These are phyloP conservation scores for Poeciliopsis turneri DNA, from an alignment of 2,797 vertebrate species.

Conservation along the genomic window DNA sequence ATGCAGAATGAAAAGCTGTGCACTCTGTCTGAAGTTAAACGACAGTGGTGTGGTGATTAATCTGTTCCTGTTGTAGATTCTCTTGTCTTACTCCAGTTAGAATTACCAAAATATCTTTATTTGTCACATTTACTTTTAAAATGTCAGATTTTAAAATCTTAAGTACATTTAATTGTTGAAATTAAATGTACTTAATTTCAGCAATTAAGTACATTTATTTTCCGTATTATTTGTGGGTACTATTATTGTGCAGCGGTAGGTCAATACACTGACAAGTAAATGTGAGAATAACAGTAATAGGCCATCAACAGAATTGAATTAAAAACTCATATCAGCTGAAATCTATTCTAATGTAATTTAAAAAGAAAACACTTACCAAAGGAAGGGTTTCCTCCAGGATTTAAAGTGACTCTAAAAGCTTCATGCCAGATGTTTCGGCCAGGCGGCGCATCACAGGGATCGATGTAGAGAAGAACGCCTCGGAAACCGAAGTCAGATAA, in stretches of 20 bases:
- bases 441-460: constrained; percentile 88
- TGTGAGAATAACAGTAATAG: neutral
- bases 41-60: too few species aligned
- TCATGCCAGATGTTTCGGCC: constrained; percentile 69
- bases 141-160: neutral
- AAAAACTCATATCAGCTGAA: neutral
- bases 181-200: neutral
- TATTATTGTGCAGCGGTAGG: neutral
- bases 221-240: neutral
- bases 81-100: neutral
- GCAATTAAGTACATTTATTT: neutral
- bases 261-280: neutral
- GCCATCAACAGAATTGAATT: neutral
- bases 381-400: constrained; percentile 87
- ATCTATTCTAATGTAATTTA: neutral
- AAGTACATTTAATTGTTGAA: too few species aligned
- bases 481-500: constrained; percentile 88
- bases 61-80: neutral
- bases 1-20: neutral
- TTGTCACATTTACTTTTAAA: neutral
- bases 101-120: neutral
- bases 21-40: neutral
- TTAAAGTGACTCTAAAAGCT: constrained; percentile 89
- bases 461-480: constrained; percentile 88
- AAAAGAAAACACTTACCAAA: constrained; percentile 76